phyloP scores from a whole-genome alignment of 1,140 invertebrate genomes.

The Sipha flava region DNA sequence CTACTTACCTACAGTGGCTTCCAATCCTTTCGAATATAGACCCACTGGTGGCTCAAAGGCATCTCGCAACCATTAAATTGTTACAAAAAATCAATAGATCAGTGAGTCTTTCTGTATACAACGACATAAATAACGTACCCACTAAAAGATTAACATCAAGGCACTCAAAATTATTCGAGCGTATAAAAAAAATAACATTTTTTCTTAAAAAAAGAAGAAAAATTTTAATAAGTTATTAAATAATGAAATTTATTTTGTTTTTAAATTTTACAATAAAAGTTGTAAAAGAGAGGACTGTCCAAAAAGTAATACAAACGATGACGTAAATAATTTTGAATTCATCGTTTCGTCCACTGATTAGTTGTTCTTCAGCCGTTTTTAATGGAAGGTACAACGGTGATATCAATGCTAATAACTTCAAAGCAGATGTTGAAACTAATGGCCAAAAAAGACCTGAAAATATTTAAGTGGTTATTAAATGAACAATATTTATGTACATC shows the following conservation, averaged over 20 bases:
- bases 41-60: too few species aligned
- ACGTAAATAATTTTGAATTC: background rate
- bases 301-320: background rate
- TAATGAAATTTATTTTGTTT: background rate
- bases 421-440: background rate
- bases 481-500: background rate
- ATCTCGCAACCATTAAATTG: too few species aligned
- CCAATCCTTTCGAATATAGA: too few species aligned
- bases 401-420: background rate
- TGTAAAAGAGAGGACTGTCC: background rate
- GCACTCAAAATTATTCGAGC: too few species aligned
- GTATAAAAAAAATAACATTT: too few species aligned
- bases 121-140: too few species aligned
- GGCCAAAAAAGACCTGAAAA: constrained; percentile 5
- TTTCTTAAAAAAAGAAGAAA: too few species aligned
- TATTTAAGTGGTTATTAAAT: background rate
- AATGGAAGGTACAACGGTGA: background rate
- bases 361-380: background rate
- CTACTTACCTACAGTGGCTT: too few species aligned
- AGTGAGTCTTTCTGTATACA: too few species aligned
- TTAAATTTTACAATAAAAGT: background rate
- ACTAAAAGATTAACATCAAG: too few species aligned
- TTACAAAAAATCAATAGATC: too few species aligned
- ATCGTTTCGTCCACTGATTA: background rate
- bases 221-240: too few species aligned